Evolutionary conservation across 1,140 invertebrate species (phyloP), one percentile per base, ranked within the genome.

Genomic region (Drosophila mojavensis): DNA sequence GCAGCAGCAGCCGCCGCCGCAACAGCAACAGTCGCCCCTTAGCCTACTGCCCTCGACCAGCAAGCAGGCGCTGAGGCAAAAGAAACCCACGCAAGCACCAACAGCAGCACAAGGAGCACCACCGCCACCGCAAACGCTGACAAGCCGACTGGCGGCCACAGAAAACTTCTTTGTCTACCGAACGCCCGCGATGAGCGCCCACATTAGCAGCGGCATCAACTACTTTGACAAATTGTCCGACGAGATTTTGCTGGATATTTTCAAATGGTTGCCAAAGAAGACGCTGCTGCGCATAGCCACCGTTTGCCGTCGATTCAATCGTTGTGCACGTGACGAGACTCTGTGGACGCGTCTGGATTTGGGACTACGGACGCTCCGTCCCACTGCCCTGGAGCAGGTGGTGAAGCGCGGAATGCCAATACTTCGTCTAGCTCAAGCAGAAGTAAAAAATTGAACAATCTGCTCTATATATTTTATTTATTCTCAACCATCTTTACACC

Each of bases 311-410:
- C 94, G 96, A 93, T 97, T 92, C 77, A 84, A 95, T 89, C 93
- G 95, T 81, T 94, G 98, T 74, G 94, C 95, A 20, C 95, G 95
- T 51, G 97, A 98, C 91, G 97, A 97, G 79, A 95, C 94, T 2
- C 92, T 98, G 4, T 98, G 97, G 97, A 95, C 94, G 43, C 94
- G 97, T 61, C 93, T 98, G 70, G 97, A 98, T 93, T 93, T 98
- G 7, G 95, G 96, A 28, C 93, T 94, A 77, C 96, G 95, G 79
- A 94, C 94, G 2, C 84, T 98, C 10, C 89, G 93, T 24, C 93
- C 94, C 20, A 95, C 95, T 15, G 94, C 95, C 1, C 84, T 98
- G 5, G 96, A 95, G 5, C 93, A 94, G 62, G 94, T 98, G 68
- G 68, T 98, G 20, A 93, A 94, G 20, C 93, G 96, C 69, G 96